These are phyloP conservation scores for Anas bernieri DNA, from an alignment of 2,797 vertebrate genomes.

Conservation along the genomic window DNA sequence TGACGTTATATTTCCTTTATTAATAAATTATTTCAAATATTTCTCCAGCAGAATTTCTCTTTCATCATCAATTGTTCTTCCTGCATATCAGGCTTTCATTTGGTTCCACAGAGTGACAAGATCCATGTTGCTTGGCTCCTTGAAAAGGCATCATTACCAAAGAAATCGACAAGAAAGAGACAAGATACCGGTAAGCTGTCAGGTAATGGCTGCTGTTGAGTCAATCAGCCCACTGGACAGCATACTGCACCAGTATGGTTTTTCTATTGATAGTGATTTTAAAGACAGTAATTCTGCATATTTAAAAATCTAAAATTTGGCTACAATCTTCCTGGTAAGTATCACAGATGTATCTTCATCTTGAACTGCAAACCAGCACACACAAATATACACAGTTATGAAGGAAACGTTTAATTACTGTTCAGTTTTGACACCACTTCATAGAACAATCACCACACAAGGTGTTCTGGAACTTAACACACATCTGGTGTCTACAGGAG, in stretches of 20 bases:
- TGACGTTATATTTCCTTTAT: neutral
- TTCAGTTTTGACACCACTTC: neutral
- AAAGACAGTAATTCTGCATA: neutral
- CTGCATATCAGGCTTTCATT: neutral
- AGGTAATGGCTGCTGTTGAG: neutral
- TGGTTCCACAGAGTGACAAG: neutral
- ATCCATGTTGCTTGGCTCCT: neutral
- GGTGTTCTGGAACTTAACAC: neutral
- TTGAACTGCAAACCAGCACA: neutral
- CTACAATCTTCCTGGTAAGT: neutral
- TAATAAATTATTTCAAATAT: neutral
- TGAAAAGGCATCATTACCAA: neutral
- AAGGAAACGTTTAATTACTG: neutral
- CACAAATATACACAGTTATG: neutral
- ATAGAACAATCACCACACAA: neutral
- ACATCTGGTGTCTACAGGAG: neutral
- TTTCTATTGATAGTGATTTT: neutral
- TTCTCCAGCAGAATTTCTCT: neutral
- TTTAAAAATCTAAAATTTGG: neutral
- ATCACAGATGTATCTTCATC: neutral
- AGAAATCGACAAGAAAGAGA: neutral
- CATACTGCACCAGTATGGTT: neutral
- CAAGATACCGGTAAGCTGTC: neutral
- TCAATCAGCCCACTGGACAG: neutral
- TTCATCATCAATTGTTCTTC: neutral